A percentile compares a stretch with the other conserved stretches of the same genome.
Evolutionary conservation across 2,797 vertebrate species (phyloP).

Genomic region (Bryconaethiops microstoma): DNA sequence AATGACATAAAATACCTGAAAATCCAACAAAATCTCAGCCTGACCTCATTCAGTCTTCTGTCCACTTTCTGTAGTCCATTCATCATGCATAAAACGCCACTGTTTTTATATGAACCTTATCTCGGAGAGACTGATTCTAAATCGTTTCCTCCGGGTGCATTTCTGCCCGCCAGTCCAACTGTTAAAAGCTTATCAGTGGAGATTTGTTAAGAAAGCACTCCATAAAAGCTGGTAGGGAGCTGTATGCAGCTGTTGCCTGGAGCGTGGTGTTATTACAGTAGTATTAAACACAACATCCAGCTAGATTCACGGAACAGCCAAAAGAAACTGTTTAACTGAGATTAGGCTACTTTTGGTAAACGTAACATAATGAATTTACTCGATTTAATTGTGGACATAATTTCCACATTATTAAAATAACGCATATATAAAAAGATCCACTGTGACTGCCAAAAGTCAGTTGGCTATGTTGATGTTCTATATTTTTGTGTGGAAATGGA

Average conservation of each 20-base stretch:
- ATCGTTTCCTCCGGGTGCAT: slow-evolving; percentile 36
- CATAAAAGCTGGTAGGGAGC: background rate
- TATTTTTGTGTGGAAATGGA: too few species aligned
- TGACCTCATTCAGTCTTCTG: background rate
- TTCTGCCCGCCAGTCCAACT: slow-evolving; percentile 7
- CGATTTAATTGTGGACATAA: too few species aligned
- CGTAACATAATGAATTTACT: too few species aligned
- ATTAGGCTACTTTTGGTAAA: too few species aligned
- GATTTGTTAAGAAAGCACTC: slow-evolving; percentile 1
- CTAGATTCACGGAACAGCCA: background rate
- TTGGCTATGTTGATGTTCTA: too few species aligned
- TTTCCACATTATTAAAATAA: too few species aligned
- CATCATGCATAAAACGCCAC: background rate
- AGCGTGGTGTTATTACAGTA: background rate
- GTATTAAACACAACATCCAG: background rate
- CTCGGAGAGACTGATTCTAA: background rate
- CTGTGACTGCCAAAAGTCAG: too few species aligned
- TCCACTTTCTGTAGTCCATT: background rate
- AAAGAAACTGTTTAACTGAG: background rate
- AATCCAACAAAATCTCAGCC: background rate
- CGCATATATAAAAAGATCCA: too few species aligned
- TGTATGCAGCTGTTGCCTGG: background rate
- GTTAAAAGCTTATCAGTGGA: slow-evolving; percentile 6
- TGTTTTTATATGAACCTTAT: slow-evolving; percentile 12
- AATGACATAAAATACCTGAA: background rate